phyloP scores from a whole-genome alignment of 2,113 vertebrate species.

The Hyperoodon ampullatus region DNA sequence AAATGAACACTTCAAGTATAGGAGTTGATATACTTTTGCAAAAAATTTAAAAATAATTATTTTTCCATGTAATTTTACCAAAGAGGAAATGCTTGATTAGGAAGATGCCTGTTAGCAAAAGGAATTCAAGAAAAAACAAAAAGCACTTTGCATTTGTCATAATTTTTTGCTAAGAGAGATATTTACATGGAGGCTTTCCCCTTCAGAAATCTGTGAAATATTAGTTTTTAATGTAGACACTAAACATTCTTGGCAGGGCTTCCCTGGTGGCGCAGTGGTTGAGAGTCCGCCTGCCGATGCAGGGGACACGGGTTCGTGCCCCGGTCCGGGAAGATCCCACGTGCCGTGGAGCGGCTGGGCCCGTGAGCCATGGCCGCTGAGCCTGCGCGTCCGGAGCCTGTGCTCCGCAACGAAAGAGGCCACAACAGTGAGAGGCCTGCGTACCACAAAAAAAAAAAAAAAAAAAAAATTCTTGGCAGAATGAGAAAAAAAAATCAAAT shows the following conservation, averaged over 20 bases:
- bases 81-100: constrained; percentile 49
- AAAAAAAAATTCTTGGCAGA: constrained; percentile 52
- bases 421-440: no score
- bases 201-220: constrained; percentile 38
- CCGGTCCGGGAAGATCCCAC: no score
- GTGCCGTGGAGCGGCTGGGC: no score
- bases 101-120: constrained; percentile 57
- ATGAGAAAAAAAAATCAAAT: constrained; percentile 39
- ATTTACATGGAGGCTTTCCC: not conserved
- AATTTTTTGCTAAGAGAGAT: constrained; percentile 23
- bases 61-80: constrained; percentile 56
- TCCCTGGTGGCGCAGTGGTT: no score
- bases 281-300: no score
- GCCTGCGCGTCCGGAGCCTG: no score
- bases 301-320: no score
- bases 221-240: constrained; percentile 56
- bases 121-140: constrained; percentile 33
- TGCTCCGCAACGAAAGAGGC: no score
- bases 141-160: constrained; percentile 22
- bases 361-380: no score
- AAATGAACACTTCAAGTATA: constrained; percentile 19
- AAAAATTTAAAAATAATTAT: not conserved
- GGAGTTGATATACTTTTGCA: constrained; percentile 54
- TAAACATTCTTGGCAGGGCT: constrained; percentile 51
- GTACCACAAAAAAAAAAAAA: no score